Percentiles rank a stretch among this genome's conserved stretches.
Evolutionary conservation across 2,113 vertebrate genomes (phyloP).

Genomic region (Peromyscus polionotus): DNA sequence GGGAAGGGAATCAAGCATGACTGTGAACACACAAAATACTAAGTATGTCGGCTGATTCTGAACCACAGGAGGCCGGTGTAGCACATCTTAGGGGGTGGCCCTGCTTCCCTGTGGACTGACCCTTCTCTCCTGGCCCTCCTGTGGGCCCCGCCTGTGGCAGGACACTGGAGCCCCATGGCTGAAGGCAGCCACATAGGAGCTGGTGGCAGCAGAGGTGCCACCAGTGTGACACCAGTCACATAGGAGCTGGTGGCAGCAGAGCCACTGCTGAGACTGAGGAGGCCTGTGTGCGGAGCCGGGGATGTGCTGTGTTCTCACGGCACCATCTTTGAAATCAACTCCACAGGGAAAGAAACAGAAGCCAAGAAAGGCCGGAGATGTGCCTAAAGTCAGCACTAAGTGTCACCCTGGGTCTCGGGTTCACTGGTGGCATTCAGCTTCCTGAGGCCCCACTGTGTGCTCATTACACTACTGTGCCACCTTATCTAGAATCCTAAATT

Average conservation of each 20-base stretch:
- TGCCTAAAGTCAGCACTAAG: not conserved
- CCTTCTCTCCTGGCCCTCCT: not conserved
- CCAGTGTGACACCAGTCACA: not conserved
- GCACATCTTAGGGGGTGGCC: not conserved
- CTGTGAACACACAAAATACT: not conserved
- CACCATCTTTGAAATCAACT: not conserved
- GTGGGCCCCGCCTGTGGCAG: not conserved
- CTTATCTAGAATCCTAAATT: not conserved
- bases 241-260: not conserved
- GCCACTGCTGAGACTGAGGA: not conserved
- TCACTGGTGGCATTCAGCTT: too few relatives aligned
- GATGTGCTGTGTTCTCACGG: not conserved
- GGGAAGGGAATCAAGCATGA: not conserved
- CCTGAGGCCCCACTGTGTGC: not conserved
- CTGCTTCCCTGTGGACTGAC: not conserved
- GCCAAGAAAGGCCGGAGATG: not conserved
- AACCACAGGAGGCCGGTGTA: not conserved
- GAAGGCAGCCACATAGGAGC: not conserved
- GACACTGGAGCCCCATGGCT: fast-evolving
- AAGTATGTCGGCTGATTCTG: not conserved
- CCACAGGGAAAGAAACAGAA: not conserved
- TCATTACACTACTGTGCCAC: not conserved
- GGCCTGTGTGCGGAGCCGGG: not conserved
- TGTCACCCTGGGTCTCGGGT: too few relatives aligned
- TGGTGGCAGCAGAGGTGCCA: not conserved